Percentiles rank a stretch among this genome's conserved stretches.
Evolutionary conservation across 2,888 invertebrate species (phyloP).

Genomic region (Podabrus alpinus): DNA sequence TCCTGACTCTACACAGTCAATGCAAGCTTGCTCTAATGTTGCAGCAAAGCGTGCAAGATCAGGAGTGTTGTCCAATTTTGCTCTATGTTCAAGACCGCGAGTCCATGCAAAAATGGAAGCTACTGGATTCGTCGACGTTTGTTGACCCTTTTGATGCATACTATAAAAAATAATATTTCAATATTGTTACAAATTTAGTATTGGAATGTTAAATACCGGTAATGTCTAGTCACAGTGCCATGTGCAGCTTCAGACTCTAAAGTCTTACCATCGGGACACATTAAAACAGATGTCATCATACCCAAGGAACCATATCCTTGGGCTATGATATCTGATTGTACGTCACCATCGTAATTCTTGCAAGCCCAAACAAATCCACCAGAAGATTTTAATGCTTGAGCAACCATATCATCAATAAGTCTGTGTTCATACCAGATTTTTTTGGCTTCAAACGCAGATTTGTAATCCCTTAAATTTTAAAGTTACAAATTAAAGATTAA

Average conservation of each 20-base stretch:
- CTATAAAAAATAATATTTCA: slow-evolving; percentile 50
- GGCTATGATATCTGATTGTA: slow-evolving; percentile 87
- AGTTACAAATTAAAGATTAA: not conserved
- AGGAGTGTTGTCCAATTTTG: slow-evolving; percentile 76
- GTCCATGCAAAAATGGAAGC: slow-evolving; percentile 94
- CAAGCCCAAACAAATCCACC: slow-evolving; percentile 93
- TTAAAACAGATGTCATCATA: slow-evolving; percentile 88
- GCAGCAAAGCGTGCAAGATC: slow-evolving; percentile 74
- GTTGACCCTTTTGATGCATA: slow-evolving; percentile 82
- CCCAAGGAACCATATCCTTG: slow-evolving; percentile 81
- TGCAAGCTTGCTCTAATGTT: slow-evolving; percentile 78
- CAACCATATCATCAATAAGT: slow-evolving; percentile 91
- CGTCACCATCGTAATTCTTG: slow-evolving; percentile 93
- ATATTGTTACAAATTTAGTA: not conserved
- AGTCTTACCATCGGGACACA: slow-evolving; percentile 87
- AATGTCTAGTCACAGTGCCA: slow-evolving; percentile 89
- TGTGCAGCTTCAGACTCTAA: slow-evolving; percentile 92
- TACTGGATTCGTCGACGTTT: slow-evolving; percentile 88
- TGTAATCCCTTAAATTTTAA: slow-evolving; percentile 64
- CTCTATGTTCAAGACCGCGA: slow-evolving; percentile 80
- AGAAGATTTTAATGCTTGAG: slow-evolving; percentile 79
- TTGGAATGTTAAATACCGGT: slow-evolving; percentile 56
- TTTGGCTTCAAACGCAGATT: slow-evolving; percentile 71
- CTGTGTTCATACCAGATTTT: slow-evolving; percentile 92
- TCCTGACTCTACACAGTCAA: slow-evolving; percentile 80